Base-by-base conservation (phyloP, 1,140 invertebrate species). In the Zophobas morio region DNA sequence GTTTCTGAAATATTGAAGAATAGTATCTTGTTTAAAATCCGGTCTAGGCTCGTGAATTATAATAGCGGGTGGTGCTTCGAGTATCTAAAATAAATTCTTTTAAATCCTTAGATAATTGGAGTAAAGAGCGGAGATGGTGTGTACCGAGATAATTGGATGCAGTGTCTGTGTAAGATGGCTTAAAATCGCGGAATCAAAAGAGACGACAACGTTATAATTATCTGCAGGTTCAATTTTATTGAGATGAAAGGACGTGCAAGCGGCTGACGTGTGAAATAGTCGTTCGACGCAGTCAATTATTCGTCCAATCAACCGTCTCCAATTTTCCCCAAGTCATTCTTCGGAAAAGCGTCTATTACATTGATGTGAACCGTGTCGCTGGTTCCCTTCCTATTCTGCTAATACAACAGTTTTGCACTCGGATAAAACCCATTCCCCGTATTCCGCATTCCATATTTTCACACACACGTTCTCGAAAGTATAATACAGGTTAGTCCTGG, bases 281-380 rank as follows among this genome's bases (percentile, higher is more conserved):
- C 74, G 46, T 76, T 70, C 74, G 77, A 78, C 63, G 77, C 77
- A 78, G 73, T 75, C 77, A 78, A 78, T 78, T 78, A 78, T 78
- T 78, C 77, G 60, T 75, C 77, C 77, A 78, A 78, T 78, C 77
- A 78, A 78, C 73, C 77, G 72, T 75, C 60, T 75, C 77, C 77
- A 78, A 78, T 78, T 78, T 63, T 78, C 60, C 73, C 73, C 57
- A 66, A 70, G 63, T 74, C 74, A 78, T 78, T 78, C 77, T 78
- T 78, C 63, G 57, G 51, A 49, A 74, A 63, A 72, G 71, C 54
- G 70, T 73, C 66, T 60, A 74, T 78, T 78, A 78, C 77, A 63
- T 70, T 74, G 77, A 78, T 78, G 72, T 49, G 56, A 75, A 66
- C 74, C 71, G 54, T 73, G 71, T 57, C 54, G 51, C 71, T 73